Conservation (phyloP, 2,113 vertebrate species). For the Pluvialis apricaria region DNA sequence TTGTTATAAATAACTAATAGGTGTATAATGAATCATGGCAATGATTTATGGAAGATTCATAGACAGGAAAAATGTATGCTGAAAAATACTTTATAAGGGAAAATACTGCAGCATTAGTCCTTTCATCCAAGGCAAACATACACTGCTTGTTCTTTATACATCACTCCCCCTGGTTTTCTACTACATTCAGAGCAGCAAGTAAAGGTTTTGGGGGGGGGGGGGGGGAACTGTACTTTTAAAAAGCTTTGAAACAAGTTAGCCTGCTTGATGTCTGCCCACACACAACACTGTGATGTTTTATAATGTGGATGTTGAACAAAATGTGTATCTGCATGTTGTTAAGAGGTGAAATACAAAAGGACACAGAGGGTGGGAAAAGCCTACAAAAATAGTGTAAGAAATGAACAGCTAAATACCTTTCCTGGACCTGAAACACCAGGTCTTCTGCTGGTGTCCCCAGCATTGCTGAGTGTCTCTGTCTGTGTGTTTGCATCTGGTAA, state of each 20-base stretch:
- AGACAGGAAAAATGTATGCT: not conserved
- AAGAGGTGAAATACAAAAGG: not conserved
- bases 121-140: not conserved
- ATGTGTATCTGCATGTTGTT: not conserved
- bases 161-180: not conserved
- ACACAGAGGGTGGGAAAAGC: not conserved
- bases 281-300: not conserved
- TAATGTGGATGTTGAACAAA: not conserved
- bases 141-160: not conserved
- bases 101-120: not conserved
- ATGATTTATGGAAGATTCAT: not conserved
- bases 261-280: not conserved
- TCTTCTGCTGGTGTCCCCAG: not conserved
- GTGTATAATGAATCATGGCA: constrained; percentile 9
- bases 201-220: not conserved
- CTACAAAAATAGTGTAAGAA: not conserved
- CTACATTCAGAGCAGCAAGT: not conserved
- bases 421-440: not conserved
- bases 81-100: not conserved
- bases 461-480: not conserved
- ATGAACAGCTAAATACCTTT: not conserved
- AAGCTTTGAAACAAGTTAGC: not conserved
- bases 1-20: constrained; percentile 62
- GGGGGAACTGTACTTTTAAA: not conserved
- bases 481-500: not conserved